Evolutionary conservation across 2,888 invertebrate species (phyloP), one percentile per base, ranked within the genome.

Genomic region (Linhomoeus sp.): DNA sequence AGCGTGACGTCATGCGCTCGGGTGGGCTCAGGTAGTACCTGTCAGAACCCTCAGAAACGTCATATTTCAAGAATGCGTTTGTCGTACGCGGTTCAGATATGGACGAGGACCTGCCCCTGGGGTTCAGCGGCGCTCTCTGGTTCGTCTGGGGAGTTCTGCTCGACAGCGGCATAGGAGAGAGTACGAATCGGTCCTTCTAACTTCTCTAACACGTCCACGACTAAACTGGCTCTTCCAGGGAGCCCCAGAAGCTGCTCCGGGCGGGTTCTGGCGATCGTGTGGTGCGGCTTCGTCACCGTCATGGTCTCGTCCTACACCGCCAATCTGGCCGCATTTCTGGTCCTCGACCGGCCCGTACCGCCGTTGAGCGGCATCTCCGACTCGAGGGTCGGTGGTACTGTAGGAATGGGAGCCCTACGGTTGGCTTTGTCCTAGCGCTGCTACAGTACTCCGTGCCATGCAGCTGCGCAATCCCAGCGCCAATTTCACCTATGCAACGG

Each of bases 201-300:
- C 12, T 33, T 33, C 33, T 12, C 9, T 9, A 15, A 12, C 15
- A 9, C 12, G 15, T 33, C 33, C 9, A 33, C 33, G 12, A 33
- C 33, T 33, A 33, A 33, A 33, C 9, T 33, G 33, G 12, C 9
- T 15, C 9, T 33, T 33, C 33, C 22, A 45, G 48, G 42, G 20
- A 41, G 43, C 7, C 49, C 48, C 17, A 73, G 94, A 54, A 92
- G 90, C 70, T 94, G 94, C 69, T 88, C 90, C 47, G 97, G 94
- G 3, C 76, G 97, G 49, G 94, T 97, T 1, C 72, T 97, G 24
- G 97, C 97, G 24, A 94, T 97, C 85, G 94, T 97, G 2, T 99
- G 97, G 97, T 97, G 97, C 43, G 97, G 97, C 48, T 99, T 99
- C 69, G 92, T 94, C 20, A 97, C 97, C 94, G 97, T 97, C 60